phyloP scores from a whole-genome alignment of 2,113 vertebrate species.

The Siphamia tubifer region DNA sequence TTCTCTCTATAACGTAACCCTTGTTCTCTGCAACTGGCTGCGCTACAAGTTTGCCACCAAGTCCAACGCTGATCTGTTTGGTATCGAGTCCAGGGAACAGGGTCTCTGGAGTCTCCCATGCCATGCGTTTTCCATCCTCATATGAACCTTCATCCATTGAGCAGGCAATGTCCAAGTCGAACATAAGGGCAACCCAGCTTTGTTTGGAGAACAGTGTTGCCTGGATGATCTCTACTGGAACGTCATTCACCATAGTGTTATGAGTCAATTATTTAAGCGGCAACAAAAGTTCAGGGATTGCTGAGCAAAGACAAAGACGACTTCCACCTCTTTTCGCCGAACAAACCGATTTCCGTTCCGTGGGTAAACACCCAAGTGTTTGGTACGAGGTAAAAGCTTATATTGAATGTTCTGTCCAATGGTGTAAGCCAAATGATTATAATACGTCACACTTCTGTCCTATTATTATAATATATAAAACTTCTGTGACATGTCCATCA shows the following conservation, averaged over 20 bases:
- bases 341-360: too few species aligned
- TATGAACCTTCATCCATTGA: constrained; percentile 37
- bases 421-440: too few species aligned
- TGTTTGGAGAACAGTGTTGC: constrained; percentile 64
- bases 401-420: too few species aligned
- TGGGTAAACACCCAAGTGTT: too few species aligned
- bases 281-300: too few species aligned
- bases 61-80: constrained; percentile 7
- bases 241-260: constrained; percentile 53
- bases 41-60: constrained; percentile 40
- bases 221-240: constrained; percentile 60
- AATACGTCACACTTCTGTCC: too few species aligned
- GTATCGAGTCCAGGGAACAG: constrained; percentile 4
- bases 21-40: background rate
- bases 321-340: too few species aligned
- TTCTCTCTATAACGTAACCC: constrained; percentile 26
- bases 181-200: constrained; percentile 53
- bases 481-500: too few species aligned
- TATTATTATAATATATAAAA: too few species aligned
- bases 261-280: too few species aligned
- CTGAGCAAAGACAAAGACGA: too few species aligned
- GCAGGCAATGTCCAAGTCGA: constrained; percentile 65
- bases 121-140: constrained; percentile 12
- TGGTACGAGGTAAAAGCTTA: too few species aligned
- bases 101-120: constrained; percentile 52